A percentile compares a stretch with the other conserved stretches of the same genome.
These are phyloP conservation scores for Triplophysa yarkandensis DNA, from an alignment of 2,797 vertebrate genomes.

Conservation along the genomic window DNA sequence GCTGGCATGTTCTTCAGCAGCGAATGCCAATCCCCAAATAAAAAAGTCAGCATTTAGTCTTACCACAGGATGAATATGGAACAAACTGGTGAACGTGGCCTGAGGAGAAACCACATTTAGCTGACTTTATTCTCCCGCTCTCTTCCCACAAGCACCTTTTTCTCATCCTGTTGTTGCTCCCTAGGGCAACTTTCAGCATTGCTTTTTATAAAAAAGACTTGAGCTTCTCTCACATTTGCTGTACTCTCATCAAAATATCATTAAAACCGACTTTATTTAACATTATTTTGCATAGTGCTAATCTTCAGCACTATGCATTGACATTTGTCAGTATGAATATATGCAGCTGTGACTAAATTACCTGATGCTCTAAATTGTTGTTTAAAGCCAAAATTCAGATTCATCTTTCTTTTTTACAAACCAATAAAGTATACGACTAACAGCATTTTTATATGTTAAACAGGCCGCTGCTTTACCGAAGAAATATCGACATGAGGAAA, in stretches of 20 bases:
- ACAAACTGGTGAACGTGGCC: conserved; percentile 39
- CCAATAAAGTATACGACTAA: too few relatives aligned
- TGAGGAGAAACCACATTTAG: conserved; percentile 42
- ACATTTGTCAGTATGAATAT: neutral
- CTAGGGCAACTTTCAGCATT: conserved; percentile 23
- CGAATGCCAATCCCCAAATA: neutral
- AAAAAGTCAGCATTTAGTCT: neutral
- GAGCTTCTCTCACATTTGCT: too few relatives aligned
- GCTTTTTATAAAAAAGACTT: conserved; percentile 12
- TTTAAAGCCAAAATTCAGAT: too few relatives aligned
- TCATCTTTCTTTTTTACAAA: too few relatives aligned
- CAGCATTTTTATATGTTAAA: too few relatives aligned
- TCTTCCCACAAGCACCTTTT: conserved; percentile 11
- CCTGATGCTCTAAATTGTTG: neutral
- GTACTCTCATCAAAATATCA: conserved; percentile 38
- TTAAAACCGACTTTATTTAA: conserved; percentile 39
- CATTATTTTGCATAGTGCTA: conserved; percentile 25
- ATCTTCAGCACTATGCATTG: neutral
- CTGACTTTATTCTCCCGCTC: conserved; percentile 30
- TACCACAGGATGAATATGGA: conserved; percentile 20
- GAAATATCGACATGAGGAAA: neutral
- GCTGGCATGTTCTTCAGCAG: neutral
- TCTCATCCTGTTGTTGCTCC: conserved; percentile 15
- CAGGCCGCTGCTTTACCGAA: too few relatives aligned
- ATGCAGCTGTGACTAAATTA: neutral